These are phyloP conservation scores for Pomacea maculata DNA, from an alignment of 1,140 invertebrate genomes.

Conservation along the genomic window DNA sequence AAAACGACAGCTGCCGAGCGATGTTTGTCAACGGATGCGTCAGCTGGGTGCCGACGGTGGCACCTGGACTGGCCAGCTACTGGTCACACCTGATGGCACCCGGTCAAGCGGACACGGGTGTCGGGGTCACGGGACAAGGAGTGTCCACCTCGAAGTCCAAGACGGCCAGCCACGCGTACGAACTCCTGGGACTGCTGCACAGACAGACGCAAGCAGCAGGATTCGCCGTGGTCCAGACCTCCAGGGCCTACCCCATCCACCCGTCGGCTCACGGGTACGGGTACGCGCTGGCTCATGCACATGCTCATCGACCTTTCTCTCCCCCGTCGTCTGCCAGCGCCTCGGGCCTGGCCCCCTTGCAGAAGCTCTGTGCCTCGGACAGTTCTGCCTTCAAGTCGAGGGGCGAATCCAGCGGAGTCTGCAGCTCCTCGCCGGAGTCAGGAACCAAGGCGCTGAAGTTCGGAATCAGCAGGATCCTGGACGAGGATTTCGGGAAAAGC, in stretches of 20 bases:
- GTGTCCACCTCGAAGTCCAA: neutral
- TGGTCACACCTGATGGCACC: conserved; percentile 3
- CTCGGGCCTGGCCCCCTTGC: conserved; percentile 42
- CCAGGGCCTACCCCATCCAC: neutral
- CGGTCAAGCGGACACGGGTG: neutral
- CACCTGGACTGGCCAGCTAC: conserved; percentile 7
- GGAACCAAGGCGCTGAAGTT: conserved; percentile 44
- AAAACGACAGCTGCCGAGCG: too few species aligned
- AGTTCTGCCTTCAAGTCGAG: conserved; percentile 37
- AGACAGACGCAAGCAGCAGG: conserved; percentile 11
- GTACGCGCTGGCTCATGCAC: conserved; percentile 14
- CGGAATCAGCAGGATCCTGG: conserved; percentile 51
- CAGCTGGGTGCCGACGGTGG: conserved; percentile 6
- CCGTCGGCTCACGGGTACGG: conserved; percentile 15
- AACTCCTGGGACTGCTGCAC: conserved; percentile 13
- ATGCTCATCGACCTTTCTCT: conserved; percentile 21
- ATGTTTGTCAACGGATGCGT: conserved; percentile 23
- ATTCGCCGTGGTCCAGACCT: conserved; percentile 6
- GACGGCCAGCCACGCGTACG: conserved; percentile 10
- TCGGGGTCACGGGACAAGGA: neutral
- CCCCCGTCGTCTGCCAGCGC: conserved; percentile 24
- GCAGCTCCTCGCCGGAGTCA: conserved; percentile 1
- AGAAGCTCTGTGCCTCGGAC: conserved; percentile 46
- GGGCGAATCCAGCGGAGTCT: neutral
- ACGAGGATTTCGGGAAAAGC: conserved; percentile 48